Percentiles rank a stretch among this genome's conserved stretches.
Evolutionary conservation across 2,797 vertebrate genomes (phyloP).

Genomic region (Discoglossus pictus): DNA sequence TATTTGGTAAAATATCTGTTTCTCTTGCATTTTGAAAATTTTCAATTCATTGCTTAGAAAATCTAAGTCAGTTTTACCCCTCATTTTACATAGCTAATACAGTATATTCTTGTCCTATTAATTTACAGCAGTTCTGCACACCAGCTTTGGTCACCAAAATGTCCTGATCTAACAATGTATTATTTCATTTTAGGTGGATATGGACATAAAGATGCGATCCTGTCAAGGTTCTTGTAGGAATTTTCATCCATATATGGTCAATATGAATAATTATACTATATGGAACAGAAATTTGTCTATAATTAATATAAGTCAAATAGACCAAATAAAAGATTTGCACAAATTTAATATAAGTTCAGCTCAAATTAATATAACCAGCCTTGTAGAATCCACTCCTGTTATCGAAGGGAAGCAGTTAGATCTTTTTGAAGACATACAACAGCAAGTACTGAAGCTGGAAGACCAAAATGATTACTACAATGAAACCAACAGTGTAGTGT

Average conservation of each 20-base stretch:
- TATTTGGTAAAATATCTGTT: too few species aligned
- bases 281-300: conserved; percentile 81
- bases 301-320: conserved; percentile 54
- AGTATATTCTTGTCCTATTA: too few species aligned
- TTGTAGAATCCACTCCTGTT: conserved; percentile 69
- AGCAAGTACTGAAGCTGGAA: conserved; percentile 71
- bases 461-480: conserved; percentile 50
- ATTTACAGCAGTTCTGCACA: too few species aligned
- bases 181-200: conserved; percentile 78
- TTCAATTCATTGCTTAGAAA: too few species aligned
- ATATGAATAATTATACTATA: conserved; percentile 72
- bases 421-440: conserved; percentile 69
- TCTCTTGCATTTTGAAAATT: too few species aligned
- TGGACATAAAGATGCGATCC: conserved; percentile 90
- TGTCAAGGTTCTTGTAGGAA: conserved; percentile 87
- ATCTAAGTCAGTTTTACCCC: too few species aligned
- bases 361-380: conserved; percentile 48
- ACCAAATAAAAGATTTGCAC: conserved; percentile 61
- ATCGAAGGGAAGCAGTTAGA: conserved; percentile 55
- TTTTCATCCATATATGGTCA: conserved; percentile 70
- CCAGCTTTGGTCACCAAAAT: too few species aligned
- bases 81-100: neutral
- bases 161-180: neutral
- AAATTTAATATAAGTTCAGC: conserved; percentile 76
- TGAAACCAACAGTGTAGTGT: neutral